Evolutionary conservation across 2,113 vertebrate genomes (phyloP).

Genomic region (Solea senegalensis): DNA sequence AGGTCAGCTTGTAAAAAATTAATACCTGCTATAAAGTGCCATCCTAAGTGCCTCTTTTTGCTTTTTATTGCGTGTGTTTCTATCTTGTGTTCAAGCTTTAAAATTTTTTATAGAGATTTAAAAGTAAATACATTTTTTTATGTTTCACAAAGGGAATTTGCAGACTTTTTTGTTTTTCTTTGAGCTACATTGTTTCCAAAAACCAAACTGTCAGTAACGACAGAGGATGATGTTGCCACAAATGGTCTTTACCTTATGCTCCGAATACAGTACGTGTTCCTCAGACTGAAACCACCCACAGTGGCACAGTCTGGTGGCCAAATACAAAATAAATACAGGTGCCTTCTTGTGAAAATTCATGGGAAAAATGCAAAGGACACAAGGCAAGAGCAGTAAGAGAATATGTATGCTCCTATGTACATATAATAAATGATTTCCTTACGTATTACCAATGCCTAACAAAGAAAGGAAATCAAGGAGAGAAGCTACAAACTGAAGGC

Average conservation of each 20-base stretch:
- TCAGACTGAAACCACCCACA: conserved; percentile 34
- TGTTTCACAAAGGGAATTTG: conserved; percentile 16
- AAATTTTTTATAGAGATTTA: background rate
- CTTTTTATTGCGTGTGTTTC: conserved; percentile 19
- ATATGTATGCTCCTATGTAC: too few relatives aligned
- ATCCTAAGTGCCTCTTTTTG: background rate
- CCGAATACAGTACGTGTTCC: background rate
- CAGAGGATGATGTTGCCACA: conserved; percentile 19
- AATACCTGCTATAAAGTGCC: conserved; percentile 15
- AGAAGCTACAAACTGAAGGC: too few relatives aligned
- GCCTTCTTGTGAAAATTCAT: conserved; percentile 24
- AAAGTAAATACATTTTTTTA: background rate
- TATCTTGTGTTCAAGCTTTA: background rate
- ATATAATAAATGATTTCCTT: too few relatives aligned
- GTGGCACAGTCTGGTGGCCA: conserved; percentile 44
- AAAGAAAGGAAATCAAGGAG: too few relatives aligned
- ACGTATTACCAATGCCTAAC: too few relatives aligned
- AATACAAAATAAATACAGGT: conserved; percentile 25
- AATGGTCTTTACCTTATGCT: conserved; percentile 54
- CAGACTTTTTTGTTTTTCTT: conserved; percentile 18
- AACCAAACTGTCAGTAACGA: conserved; percentile 47
- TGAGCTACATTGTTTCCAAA: conserved; percentile 21
- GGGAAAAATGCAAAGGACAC: conserved; percentile 19
- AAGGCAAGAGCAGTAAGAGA: background rate
- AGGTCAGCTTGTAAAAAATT: background rate